phyloP scores from a whole-genome alignment of 2,797 vertebrate species.

The Otolemur crassicaudatus region DNA sequence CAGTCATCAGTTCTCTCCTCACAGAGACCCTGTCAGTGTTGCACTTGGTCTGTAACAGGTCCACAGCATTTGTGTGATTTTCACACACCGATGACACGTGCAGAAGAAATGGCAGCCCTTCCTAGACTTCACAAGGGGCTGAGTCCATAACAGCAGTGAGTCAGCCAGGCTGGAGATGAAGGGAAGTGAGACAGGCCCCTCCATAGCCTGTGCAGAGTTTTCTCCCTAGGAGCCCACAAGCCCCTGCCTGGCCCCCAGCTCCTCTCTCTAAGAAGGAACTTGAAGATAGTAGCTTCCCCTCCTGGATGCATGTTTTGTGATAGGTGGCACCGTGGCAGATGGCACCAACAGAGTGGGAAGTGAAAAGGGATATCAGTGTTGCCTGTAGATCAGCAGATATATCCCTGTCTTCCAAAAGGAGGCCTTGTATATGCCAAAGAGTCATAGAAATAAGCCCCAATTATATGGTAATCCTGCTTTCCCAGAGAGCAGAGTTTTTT shows the following conservation, averaged over 20 bases:
- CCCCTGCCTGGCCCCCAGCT: accelerated
- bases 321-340: accelerated
- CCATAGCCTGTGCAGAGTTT: not conserved
- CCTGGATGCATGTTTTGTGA: accelerated
- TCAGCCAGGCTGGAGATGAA: not conserved
- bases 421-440: not conserved
- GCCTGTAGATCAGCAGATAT: accelerated
- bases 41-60: not conserved
- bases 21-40: not conserved
- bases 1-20: not conserved
- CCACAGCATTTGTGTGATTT: not conserved
- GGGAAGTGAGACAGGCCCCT: not conserved
- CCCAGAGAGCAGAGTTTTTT: not conserved
- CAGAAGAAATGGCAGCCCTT: not conserved
- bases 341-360: not conserved
- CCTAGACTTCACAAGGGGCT: not conserved
- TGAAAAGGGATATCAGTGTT: not conserved
- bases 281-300: not conserved
- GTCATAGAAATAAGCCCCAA: not conserved
- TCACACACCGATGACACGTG: not conserved
- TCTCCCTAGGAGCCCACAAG: not conserved
- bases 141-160: not conserved
- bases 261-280: not conserved
- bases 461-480: not conserved
- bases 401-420: not conserved